These are phyloP conservation scores for Himalopsyche anomala DNA, from an alignment of 2,888 invertebrate genomes.

Conservation along the genomic window DNA sequence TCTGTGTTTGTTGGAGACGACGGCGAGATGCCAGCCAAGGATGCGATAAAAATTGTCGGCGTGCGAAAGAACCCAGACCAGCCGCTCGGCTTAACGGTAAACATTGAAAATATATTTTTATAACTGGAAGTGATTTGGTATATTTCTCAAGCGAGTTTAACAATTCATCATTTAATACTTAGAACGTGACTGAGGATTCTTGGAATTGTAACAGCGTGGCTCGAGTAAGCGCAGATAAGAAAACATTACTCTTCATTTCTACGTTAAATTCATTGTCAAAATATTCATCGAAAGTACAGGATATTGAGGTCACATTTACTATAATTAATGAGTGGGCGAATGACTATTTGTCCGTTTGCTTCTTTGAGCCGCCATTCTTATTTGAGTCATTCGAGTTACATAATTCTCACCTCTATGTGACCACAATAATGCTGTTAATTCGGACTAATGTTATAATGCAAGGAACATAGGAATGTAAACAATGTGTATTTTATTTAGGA, in stretches of 20 bases:
- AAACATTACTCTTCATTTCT: neutral
- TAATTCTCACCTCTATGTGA: neutral
- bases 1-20: slow-evolving; percentile 72
- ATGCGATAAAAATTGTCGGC: slow-evolving; percentile 91
- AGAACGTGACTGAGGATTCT: neutral
- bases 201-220: too few relatives aligned
- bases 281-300: slow-evolving; percentile 13
- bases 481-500: too few relatives aligned
- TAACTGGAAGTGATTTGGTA: too few relatives aligned
- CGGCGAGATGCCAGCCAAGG: slow-evolving; percentile 83
- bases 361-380: neutral
- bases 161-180: too few relatives aligned
- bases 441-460: too few relatives aligned
- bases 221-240: neutral
- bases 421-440: neutral
- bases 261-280: neutral
- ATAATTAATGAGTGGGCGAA: slow-evolving; percentile 24
- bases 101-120: slow-evolving; percentile 64
- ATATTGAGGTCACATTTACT: slow-evolving; percentile 20
- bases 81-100: slow-evolving; percentile 88
- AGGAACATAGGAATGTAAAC: too few relatives aligned
- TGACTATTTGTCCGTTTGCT: neutral
- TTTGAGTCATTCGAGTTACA: neutral
- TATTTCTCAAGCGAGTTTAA: too few relatives aligned
- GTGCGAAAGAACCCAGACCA: slow-evolving; percentile 90